Evolutionary conservation across 1,140 invertebrate genomes (phyloP).

Genomic region (Zelostemma sp.): DNA sequence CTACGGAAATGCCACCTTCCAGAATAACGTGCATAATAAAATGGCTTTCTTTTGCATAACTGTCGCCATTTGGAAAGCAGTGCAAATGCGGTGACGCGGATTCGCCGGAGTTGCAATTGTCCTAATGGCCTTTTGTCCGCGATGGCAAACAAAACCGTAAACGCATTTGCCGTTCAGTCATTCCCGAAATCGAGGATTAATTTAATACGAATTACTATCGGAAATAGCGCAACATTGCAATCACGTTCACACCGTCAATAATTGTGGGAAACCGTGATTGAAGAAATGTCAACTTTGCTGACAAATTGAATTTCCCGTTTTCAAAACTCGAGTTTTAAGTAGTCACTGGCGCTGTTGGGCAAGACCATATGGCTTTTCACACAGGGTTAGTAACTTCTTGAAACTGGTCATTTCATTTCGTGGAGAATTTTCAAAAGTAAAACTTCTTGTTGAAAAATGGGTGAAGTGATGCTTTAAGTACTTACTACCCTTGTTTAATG

Average conservation of each 20-base stretch:
- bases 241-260: not conserved
- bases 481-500: too few species aligned
- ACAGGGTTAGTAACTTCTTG: too few species aligned
- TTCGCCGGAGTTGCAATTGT: constrained; percentile 8
- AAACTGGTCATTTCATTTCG: too few species aligned
- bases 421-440: too few species aligned
- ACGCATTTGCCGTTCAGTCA: constrained; percentile 1
- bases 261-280: not conserved
- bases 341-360: too few species aligned
- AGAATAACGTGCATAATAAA: not conserved
- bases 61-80: not conserved
- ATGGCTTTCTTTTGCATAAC: not conserved
- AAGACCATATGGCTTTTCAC: too few species aligned
- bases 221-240: not conserved
- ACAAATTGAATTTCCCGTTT: not conserved
- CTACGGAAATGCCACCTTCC: not conserved
- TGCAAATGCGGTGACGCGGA: constrained; percentile 2
- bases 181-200: not conserved
- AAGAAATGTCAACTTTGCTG: not conserved
- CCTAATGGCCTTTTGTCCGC: constrained; percentile 2
- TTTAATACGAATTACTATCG: not conserved
- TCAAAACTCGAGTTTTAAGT: not conserved
- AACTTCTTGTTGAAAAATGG: too few species aligned
- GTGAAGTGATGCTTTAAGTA: too few species aligned
- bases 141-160: constrained; percentile 3